phyloP scores from a whole-genome alignment of 2,797 vertebrate species.

The Eulemur rubriventer region DNA sequence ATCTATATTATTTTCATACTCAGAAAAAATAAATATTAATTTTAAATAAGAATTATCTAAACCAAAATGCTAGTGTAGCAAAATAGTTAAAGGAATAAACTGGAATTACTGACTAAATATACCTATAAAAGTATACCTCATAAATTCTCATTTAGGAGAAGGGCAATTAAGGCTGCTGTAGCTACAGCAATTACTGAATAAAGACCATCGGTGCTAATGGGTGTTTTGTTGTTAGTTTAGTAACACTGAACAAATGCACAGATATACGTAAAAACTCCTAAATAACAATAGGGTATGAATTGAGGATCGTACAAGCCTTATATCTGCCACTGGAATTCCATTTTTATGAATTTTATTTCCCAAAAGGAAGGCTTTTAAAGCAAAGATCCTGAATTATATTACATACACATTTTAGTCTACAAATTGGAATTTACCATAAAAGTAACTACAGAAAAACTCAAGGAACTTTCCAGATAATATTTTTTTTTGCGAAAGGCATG shows the following conservation, averaged over 20 bases:
- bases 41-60: constrained; percentile 40
- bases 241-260: constrained; percentile 14
- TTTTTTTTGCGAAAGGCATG: neutral
- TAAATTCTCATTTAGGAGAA: constrained; percentile 27
- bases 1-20: neutral
- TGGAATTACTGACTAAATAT: constrained; percentile 41
- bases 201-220: neutral
- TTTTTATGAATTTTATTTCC: neutral
- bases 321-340: neutral
- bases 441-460: neutral
- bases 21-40: neutral
- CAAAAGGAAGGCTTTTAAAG: neutral
- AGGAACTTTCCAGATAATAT: neutral
- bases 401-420: neutral
- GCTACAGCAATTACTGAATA: neutral
- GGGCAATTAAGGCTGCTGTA: constrained; percentile 29
- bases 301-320: neutral
- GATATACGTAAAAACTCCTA: neutral
- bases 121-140: constrained; percentile 44
- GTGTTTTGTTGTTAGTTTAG: neutral
- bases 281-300: neutral
- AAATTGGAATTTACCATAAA: neutral
- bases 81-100: neutral
- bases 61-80: neutral
- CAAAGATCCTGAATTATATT: neutral